These are phyloP conservation scores for Hydropsyche tenuis DNA, from an alignment of 1,140 invertebrate species.

Conservation along the genomic window DNA sequence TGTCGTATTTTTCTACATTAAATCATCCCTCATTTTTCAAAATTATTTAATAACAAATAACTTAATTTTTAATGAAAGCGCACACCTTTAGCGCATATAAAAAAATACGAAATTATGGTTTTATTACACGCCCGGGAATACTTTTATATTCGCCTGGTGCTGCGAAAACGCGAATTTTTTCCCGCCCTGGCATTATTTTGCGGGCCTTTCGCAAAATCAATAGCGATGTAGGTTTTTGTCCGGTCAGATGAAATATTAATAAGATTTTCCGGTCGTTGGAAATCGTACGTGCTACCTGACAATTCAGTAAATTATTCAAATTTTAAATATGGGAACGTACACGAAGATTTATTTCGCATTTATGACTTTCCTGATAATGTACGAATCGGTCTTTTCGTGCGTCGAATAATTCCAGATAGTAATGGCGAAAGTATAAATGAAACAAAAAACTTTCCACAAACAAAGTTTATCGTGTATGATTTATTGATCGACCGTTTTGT, in stretches of 20 bases:
- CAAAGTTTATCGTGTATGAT: constrained; percentile 23
- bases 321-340: no score
- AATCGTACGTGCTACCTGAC: neutral
- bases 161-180: constrained; percentile 3
- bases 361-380: no score
- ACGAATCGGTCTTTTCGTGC: neutral
- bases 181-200: neutral
- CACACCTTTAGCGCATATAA: no score
- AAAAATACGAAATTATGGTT: neutral
- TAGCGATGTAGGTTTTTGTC: neutral
- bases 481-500: constrained; percentile 25
- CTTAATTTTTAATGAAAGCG: constrained; percentile 10
- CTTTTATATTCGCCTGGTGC: constrained; percentile 19
- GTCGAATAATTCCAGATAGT: neutral
- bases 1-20: no score
- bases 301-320: constrained; percentile 7
- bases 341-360: no score
- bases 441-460: constrained; percentile 6
- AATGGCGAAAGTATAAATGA: neutral
- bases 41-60: constrained; percentile 4
- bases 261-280: neutral
- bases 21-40: no score
- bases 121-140: constrained; percentile 17
- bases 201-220: constrained; percentile 8
- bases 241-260: constrained; percentile 11